A percentile compares a stretch with the other conserved stretches of the same genome.
These are phyloP conservation scores for Zapornia atra DNA, from an alignment of 2,113 vertebrate genomes.

Conservation along the genomic window DNA sequence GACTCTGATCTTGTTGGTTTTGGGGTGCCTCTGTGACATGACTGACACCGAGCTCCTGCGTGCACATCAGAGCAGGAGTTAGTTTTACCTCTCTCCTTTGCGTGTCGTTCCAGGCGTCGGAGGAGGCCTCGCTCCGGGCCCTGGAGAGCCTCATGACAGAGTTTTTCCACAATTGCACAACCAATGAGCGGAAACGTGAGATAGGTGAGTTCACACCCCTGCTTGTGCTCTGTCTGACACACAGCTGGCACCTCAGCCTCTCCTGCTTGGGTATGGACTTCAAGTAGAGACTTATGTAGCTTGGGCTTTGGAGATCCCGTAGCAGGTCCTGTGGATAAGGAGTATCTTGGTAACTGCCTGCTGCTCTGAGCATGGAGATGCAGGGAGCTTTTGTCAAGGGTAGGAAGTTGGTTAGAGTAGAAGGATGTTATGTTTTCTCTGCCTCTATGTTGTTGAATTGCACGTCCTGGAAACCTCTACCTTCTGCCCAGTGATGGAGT, in stretches of 20 bases:
- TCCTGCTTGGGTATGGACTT: neutral
- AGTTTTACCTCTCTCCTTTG: neutral
- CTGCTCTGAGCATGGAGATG: neutral
- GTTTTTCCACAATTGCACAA: constrained; percentile 97
- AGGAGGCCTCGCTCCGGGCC: constrained; percentile 90
- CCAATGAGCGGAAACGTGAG: constrained; percentile 95
- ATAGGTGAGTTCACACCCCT: constrained; percentile 83
- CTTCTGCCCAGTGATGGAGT: neutral
- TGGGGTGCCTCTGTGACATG: neutral
- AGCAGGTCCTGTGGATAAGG: neutral
- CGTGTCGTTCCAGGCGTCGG: constrained; percentile 84
- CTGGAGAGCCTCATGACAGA: constrained; percentile 97
- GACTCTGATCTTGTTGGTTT: rapidly evolving
- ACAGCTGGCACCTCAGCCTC: neutral
- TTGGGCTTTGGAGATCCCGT: neutral
- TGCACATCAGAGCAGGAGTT: neutral
- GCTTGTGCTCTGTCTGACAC: neutral
- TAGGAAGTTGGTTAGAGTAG: neutral
- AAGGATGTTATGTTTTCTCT: neutral
- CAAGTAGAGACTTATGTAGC: rapidly evolving
- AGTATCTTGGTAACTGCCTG: neutral
- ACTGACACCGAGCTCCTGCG: neutral
- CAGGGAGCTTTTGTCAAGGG: neutral
- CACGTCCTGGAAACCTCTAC: neutral
- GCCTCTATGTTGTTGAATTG: rapidly evolving